Evolutionary conservation across 2,797 vertebrate genomes (phyloP).

Genomic region (Sebastes dallii): DNA sequence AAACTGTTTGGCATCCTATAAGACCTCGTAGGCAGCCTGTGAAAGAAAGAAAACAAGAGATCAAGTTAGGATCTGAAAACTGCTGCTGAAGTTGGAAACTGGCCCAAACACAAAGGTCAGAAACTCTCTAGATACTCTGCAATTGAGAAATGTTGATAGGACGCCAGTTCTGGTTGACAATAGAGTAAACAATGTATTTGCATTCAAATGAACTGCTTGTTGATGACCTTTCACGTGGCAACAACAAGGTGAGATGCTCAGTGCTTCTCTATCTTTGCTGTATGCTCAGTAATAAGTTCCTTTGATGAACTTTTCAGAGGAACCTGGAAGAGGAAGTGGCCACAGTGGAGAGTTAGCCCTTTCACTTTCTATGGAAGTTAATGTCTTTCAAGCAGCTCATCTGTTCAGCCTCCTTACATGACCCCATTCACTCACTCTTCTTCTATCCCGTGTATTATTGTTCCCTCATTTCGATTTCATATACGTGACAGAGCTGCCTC

Average conservation of each 20-base stretch:
- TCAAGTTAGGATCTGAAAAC: not conserved
- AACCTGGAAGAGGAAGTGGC: not conserved
- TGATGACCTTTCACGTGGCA: conserved; percentile 1
- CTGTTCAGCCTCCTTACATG: conserved; percentile 4
- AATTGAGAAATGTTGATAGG: not conserved
- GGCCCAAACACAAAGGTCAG: conserved; percentile 18
- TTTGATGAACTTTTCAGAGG: not conserved
- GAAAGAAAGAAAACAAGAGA: not conserved
- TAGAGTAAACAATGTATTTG: conserved; percentile 14
- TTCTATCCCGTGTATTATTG: conserved; percentile 24
- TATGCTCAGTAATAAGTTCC: not conserved
- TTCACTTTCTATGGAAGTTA: conserved; percentile 5
- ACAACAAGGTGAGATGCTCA: not conserved
- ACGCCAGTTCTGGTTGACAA: not conserved
- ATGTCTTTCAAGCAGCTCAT: conserved; percentile 22
- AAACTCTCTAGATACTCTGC: conserved; percentile 8
- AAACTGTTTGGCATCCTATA: not conserved
- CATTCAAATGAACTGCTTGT: not conserved
- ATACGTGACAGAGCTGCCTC: conserved; percentile 23
- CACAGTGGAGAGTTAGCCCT: conserved; percentile 6
- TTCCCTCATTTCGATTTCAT: conserved; percentile 36
- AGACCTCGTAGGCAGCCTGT: not conserved
- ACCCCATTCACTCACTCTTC: conserved; percentile 41
- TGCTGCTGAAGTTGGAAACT: not conserved
- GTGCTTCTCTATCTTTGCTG: not conserved